Evolutionary conservation across 1,140 invertebrate genomes (phyloP), one percentile per base, ranked within the genome.

Genomic region (Sinella curviseta): DNA sequence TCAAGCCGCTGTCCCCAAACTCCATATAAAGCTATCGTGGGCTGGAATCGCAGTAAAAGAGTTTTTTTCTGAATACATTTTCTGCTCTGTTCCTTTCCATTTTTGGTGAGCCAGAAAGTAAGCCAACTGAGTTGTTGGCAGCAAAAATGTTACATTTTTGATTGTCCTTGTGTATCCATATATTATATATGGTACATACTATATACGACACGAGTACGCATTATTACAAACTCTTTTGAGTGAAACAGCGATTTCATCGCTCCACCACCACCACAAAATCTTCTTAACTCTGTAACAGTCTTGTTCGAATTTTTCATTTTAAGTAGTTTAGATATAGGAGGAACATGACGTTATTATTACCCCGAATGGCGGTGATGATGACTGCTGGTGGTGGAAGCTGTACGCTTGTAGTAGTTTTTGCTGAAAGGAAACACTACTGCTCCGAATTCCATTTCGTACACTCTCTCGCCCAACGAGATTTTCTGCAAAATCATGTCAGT

Each of bases 51-150:
- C 55, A 14, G 24, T 60, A 14, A 14, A 26, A 60, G 24, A 60
- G 55, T n/a, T 17, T 24, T 14, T 60, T 26, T 60, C 55, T 60
- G 55, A 60, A 12, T 60, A 60, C 55, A 24, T 8, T 60, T 60
- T 14, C 55, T 60, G 14, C 55, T n/a, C n/a, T 60, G 14, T 60
- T 60, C n/a, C 55, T 14, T 60, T 26, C 55, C 55, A 60, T 60
- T 60, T 60, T 60, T 60, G 55, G 55, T 60, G 8, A 24, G 55
- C 55, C 55, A 24, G 55, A 60, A 60, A 60, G 55, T 60, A 26
- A n/a, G 55, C 55, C 55, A 60, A 60, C n/a, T n/a, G n/a, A n/a
- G n/a, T n/a, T n/a, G 55, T 60, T 60, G 55, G 55, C 55, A 60
- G 55, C 24, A 60, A 60, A 60, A 60, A 14, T 60, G 55, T 24